Evolutionary conservation across 2,888 invertebrate species (phyloP).

Genomic region (Neoitamus cyanurus): DNA sequence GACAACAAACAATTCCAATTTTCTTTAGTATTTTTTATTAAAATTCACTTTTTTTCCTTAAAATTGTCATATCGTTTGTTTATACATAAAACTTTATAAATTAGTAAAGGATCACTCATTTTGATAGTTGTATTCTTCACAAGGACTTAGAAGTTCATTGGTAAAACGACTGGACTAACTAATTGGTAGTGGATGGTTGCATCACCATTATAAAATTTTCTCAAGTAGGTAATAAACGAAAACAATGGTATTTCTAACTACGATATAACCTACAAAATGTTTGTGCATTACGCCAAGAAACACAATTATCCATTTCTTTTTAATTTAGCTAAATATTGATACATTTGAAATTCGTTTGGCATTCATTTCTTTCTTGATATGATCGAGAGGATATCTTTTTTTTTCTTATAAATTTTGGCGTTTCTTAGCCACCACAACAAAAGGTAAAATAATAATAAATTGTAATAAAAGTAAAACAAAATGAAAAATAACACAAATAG

Average conservation of each 20-base stretch:
- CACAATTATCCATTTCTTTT: not conserved
- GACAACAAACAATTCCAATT: not conserved
- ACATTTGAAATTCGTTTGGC: not conserved
- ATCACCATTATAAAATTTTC: constrained; percentile 1
- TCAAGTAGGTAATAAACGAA: not conserved
- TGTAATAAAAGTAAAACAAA: not conserved
- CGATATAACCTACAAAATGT: not conserved
- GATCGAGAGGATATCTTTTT: constrained; percentile 7
- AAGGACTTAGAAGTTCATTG: not conserved
- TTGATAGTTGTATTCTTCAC: not conserved
- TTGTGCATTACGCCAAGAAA: not conserved
- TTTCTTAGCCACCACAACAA: not conserved
- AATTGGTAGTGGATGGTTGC: not conserved
- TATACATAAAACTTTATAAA: constrained; percentile 6
- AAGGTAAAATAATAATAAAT: not conserved
- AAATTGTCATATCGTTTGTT: constrained; percentile 14
- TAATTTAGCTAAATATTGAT: not conserved
- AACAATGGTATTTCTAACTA: constrained; percentile 12
- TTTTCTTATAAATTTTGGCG: not conserved
- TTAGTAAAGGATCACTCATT: constrained; percentile 3
- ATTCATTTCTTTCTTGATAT: constrained; percentile 16
- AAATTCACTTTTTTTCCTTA: constrained; percentile 25
- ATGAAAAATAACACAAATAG: not conserved
- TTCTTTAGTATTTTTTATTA: constrained; percentile 19
- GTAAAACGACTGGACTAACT: constrained; percentile 15